These are phyloP conservation scores for Spisula subtruncata DNA, from an alignment of 2,888 invertebrate species.

Conservation along the genomic window DNA sequence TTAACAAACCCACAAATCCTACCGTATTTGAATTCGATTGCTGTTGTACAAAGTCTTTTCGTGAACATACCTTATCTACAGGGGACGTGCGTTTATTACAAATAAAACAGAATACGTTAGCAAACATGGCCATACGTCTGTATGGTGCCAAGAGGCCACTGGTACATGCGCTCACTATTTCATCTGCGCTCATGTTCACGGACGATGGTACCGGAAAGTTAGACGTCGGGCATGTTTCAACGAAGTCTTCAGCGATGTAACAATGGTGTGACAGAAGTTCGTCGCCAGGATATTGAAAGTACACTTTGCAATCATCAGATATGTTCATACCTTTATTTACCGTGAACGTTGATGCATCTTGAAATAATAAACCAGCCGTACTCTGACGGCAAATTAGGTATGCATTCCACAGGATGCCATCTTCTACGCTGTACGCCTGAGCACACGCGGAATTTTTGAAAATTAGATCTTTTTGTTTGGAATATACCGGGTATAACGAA, in stretches of 20 bases:
- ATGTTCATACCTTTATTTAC: background rate
- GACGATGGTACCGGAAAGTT: background rate
- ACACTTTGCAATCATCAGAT: background rate
- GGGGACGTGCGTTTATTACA: background rate
- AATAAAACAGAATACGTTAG: background rate
- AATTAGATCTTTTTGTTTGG: constrained; percentile 2
- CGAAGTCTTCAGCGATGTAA: background rate
- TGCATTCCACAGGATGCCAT: background rate
- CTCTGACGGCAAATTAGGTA: background rate
- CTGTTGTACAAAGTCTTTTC: background rate
- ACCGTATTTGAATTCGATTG: background rate
- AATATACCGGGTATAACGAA: background rate
- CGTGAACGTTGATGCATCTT: background rate
- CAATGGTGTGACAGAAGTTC: background rate
- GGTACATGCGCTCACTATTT: background rate
- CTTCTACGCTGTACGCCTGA: background rate
- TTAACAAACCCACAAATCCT: background rate
- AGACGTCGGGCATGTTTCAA: background rate
- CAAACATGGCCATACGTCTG: background rate
- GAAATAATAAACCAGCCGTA: background rate
- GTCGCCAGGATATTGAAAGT: background rate
- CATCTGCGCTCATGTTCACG: background rate
- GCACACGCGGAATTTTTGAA: background rate
- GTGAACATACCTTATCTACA: background rate
- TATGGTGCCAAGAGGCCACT: background rate